Base-by-base conservation (phyloP, 2,113 vertebrate species). In the Varanus komodoensis region DNA sequence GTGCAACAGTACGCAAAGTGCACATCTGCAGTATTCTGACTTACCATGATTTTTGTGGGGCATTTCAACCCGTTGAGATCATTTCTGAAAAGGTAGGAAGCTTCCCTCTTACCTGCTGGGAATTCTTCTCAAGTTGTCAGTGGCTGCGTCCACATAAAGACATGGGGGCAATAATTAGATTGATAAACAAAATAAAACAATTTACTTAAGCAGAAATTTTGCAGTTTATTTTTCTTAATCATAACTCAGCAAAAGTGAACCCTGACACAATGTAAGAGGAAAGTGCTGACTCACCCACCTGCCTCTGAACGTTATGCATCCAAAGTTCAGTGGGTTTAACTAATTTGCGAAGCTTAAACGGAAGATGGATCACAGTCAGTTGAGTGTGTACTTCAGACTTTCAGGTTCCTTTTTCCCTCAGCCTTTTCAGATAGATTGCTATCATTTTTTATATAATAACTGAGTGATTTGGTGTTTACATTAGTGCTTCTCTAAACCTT, bases 271-370 rank as follows among this genome's bases (percentile, higher is more conserved):
- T n/a, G 38, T 11, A 77, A 61, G 34, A 64, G 19, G 32, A 3
- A 80, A 67, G 9, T 67, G 81, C 81, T 52, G 81, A 67, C 14
- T 84, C 27, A 84, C 57, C 50, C 44, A 64, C 57, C 67, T 29
- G 64, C 69, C 75, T 32, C 32, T 84, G 71, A 89, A 61, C 0
- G 64, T 83, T 17, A 61, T 64, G 34, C 15, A 38, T 84, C 19
- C 81, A 89, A 75, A 89, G 81, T 89, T 11, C 71, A 77, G 19
- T 89, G 79, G 25, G 9, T 8, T 74, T 89, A 83, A 75, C 71
- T 84, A 21, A 75, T 67, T 4, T 74, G 54, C 83, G 19, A 29
- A 61, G 15, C 27, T 52, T 89, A 89, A 68, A 54, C 78, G 77
- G 38, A 83, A 89, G 69, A 54, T 89, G 50, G 48, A 64, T 75